Evolutionary conservation across 2,113 vertebrate species (phyloP).

Genomic region (Gobiocypris rarus): DNA sequence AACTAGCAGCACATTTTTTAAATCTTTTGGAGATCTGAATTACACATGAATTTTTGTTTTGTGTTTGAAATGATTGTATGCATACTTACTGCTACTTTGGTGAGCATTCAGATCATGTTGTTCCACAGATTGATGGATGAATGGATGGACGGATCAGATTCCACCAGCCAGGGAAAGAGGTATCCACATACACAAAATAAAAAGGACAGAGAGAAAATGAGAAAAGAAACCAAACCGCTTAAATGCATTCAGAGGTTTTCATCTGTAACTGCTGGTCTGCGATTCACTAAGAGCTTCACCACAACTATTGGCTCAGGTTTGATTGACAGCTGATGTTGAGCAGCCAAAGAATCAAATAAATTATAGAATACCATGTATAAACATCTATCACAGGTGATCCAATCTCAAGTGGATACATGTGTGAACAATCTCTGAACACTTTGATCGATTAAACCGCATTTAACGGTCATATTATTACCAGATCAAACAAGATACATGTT

Average conservation of each 20-base stretch:
- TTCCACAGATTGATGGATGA: slow-evolving; percentile 9
- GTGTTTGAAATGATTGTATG: neutral
- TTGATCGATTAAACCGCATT: neutral
- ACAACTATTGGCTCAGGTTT: neutral
- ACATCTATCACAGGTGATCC: neutral
- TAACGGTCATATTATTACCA: neutral
- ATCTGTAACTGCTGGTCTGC: neutral
- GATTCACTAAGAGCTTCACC: neutral
- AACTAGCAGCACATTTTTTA: neutral
- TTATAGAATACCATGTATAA: neutral
- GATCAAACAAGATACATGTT: too few relatives aligned
- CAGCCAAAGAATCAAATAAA: too few relatives aligned
- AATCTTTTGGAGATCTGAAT: neutral
- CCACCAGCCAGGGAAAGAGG: slow-evolving; percentile 47
- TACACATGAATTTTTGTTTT: neutral
- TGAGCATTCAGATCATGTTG: slow-evolving; percentile 46
- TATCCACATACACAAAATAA: neutral
- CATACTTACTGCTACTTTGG: slow-evolving; percentile 73
- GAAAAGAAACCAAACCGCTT: neutral
- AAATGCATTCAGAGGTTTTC: neutral
- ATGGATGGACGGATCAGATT: neutral
- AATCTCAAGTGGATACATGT: too few relatives aligned
- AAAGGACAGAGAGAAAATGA: slow-evolving; percentile 3
- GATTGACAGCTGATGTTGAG: too few relatives aligned
- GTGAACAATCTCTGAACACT: too few relatives aligned